A percentile compares a stretch with the other conserved stretches of the same genome.
phyloP scores from a whole-genome alignment of 2,797 vertebrate species.

The Lepilemur septentrionalis region DNA sequence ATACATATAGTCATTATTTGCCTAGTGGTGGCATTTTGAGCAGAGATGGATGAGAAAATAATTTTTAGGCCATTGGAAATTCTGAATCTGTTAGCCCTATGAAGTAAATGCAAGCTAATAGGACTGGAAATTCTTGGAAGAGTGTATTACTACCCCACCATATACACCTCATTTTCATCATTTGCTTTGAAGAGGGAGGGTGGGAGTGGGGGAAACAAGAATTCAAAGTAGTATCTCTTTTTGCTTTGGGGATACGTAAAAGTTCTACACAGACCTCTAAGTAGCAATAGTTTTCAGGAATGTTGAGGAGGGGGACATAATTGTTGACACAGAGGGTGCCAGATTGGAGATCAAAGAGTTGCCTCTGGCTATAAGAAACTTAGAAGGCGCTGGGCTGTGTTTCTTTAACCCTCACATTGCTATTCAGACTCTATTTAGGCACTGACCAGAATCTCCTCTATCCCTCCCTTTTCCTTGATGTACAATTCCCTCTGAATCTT shows the following conservation, averaged over 20 bases:
- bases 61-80: background rate
- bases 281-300: background rate
- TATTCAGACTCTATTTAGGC: background rate
- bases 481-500: background rate
- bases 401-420: background rate
- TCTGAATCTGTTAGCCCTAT: background rate
- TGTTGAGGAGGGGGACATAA: background rate
- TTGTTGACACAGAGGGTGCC: slow-evolving; percentile 21
- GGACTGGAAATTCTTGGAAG: background rate
- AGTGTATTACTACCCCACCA: background rate
- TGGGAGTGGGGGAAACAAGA: background rate
- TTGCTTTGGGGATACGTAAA: background rate
- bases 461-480: background rate
- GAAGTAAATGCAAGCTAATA: background rate
- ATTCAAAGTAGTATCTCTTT: background rate
- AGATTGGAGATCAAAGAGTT: background rate
- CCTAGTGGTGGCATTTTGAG: background rate
- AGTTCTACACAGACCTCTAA: background rate
- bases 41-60: background rate
- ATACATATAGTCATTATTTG: background rate
- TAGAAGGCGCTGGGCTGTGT: background rate
- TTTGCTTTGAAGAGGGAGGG: background rate
- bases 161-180: background rate
- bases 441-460: background rate
- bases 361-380: background rate